Percentiles rank a stretch among this genome's conserved stretches.
phyloP scores from a whole-genome alignment of 2,113 vertebrate species.

The Charadrius vociferus region DNA sequence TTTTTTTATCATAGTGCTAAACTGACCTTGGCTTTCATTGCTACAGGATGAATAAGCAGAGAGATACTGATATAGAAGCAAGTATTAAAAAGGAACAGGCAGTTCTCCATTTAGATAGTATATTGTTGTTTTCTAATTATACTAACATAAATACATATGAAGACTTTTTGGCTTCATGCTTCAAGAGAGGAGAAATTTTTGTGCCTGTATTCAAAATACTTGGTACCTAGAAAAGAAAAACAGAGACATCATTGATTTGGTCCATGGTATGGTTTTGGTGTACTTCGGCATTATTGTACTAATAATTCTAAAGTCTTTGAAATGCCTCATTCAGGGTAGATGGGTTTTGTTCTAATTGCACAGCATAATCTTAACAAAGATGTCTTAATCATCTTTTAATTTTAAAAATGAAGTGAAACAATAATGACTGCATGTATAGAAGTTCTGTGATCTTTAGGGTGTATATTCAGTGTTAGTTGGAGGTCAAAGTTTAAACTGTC shows the following conservation, averaged over 20 bases:
- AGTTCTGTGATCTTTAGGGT: background rate
- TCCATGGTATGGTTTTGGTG: background rate
- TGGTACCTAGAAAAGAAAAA: background rate
- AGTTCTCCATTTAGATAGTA: background rate
- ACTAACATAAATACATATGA: background rate
- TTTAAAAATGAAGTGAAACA: background rate
- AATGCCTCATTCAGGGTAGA: constrained; percentile 28
- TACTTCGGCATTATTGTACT: background rate
- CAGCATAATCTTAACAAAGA: background rate
- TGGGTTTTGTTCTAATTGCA: constrained; percentile 44
- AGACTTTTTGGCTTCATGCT: background rate
- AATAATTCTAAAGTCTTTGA: constrained; percentile 27
- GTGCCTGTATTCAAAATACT: background rate
- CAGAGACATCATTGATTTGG: background rate
- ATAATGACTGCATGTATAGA: background rate
- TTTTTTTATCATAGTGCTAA: background rate
- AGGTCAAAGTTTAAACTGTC: background rate
- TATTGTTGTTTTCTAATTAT: background rate
- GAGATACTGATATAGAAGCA: background rate
- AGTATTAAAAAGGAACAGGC: background rate
- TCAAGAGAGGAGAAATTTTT: background rate
- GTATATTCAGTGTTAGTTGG: background rate
- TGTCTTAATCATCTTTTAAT: constrained; percentile 12
- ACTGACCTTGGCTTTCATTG: background rate
- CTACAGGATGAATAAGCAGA: background rate